These are phyloP conservation scores for Diachasmimorpha longicaudata DNA, from an alignment of 1,140 invertebrate genomes.

Conservation along the genomic window DNA sequence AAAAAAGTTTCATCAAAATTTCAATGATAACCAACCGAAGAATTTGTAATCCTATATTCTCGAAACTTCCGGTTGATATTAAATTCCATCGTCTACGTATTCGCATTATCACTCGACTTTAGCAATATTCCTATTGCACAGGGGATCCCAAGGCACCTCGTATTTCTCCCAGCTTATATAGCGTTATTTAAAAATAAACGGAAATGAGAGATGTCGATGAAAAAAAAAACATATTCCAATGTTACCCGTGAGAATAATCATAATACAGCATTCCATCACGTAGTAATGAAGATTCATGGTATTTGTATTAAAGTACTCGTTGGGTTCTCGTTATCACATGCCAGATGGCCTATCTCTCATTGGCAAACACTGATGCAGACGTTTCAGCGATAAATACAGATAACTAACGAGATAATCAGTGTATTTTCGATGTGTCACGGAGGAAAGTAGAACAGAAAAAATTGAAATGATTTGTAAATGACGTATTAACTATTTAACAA, in stretches of 20 bases:
- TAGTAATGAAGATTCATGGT: neutral
- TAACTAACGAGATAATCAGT: neutral
- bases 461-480: neutral
- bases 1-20: neutral
- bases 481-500: too few relatives aligned
- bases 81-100: neutral
- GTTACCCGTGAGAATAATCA: neutral
- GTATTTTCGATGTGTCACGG: neutral
- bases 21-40: neutral
- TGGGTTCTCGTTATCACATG: conserved; percentile 28
- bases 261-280: neutral
- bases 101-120: conserved; percentile 7
- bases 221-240: neutral
- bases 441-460: neutral
- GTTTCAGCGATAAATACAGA: neutral
- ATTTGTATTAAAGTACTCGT: neutral
- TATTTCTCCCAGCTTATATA: neutral
- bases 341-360: conserved; percentile 28
- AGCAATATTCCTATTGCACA: conserved; percentile 3
- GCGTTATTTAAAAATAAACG: neutral
- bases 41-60: neutral
- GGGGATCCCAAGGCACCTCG: neutral
- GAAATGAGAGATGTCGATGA: neutral
- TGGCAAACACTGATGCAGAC: conserved; percentile 19
- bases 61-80: neutral